Percentiles rank a stretch among this genome's conserved stretches.
Evolutionary conservation across 2,113 vertebrate species (phyloP).

Genomic region (Porphyrio hochstetteri): DNA sequence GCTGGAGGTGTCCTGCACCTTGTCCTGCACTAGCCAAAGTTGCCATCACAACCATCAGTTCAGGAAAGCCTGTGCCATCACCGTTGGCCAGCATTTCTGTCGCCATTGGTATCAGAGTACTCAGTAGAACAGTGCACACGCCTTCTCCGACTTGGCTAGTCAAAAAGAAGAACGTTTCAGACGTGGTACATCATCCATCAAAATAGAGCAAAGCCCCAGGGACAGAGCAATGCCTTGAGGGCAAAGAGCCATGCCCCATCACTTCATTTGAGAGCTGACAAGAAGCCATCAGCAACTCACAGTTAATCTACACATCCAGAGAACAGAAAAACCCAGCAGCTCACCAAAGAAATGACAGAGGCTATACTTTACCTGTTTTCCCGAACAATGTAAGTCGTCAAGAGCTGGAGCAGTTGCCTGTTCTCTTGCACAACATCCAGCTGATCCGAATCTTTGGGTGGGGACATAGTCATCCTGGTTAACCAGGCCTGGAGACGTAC

Average conservation of each 20-base stretch:
- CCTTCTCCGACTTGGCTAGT: slow-evolving; percentile 97
- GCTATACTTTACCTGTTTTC: slow-evolving; percentile 83
- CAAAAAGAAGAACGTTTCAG: background rate
- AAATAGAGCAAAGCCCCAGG: background rate
- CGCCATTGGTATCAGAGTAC: slow-evolving; percentile 96
- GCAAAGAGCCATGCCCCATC: background rate
- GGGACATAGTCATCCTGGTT: slow-evolving; percentile 92
- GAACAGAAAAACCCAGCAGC: background rate
- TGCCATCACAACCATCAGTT: slow-evolving; percentile 98
- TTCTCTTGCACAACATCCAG: slow-evolving; percentile 95
- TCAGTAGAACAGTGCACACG: slow-evolving; percentile 94
- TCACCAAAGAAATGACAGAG: background rate
- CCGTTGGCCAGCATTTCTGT: slow-evolving; percentile 95
- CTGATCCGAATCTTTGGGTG: slow-evolving; percentile 93
- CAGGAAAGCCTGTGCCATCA: slow-evolving; percentile 94
- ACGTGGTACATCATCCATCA: background rate
- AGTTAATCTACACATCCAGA: rapidly evolving
- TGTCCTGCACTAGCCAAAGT: slow-evolving; percentile 95
- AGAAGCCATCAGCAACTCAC: background rate
- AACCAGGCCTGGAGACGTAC: slow-evolving; percentile 92
- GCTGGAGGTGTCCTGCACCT: slow-evolving; percentile 94
- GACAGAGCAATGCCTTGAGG: background rate
- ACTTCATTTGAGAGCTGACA: background rate
- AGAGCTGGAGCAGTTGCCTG: slow-evolving; percentile 90
- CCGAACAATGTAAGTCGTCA: slow-evolving; percentile 95